Base-by-base conservation (phyloP, 2,888 invertebrate genomes). In the Biston stratarius region DNA sequence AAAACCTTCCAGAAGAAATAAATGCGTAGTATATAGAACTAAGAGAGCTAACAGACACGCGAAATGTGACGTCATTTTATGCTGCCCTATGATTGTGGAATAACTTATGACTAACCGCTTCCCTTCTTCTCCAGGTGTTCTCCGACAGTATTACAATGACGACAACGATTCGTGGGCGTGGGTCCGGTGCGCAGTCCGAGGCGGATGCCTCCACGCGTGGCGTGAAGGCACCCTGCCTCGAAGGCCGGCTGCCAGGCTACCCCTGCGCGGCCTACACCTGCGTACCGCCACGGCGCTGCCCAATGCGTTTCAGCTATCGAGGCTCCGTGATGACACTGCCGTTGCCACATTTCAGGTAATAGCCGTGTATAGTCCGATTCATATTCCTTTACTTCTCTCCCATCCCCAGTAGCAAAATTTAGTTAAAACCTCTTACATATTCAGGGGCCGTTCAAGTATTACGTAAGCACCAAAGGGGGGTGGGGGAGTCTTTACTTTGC, bases 311-410 rank as follows among this genome's bases (percentile, higher is more conserved):
- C 92, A 92, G 81, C 85, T 94, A 74, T 93, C 93, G 71, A 82
- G 92, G 77, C 83, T 92, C 79, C 88, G 86, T 74, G 93, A 93
- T 77, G 91, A 94, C 83, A 75, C 88, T 70, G 85, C 92, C 78
- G 92, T 94, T 84, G 93, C 93, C 84, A 94, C 93, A 73, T 94
- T 93, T 83, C 93, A 94, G 93, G 93, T 92, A 56, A 77, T 48
- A 47, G 61, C 9, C 40, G 11, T 7, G 14, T 15, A 24, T 24
- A 24, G 1, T 2, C 24, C 24, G 24, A 24, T 24, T 24, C 24
- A 1, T 24, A 2, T 24, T 24, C 24, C 3, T 24, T 24, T 24
- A 24, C 24, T 24, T 24, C 24, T 24, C 24, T 24, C 24, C 24
- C 24, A 24, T 24, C 1, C 3, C 3, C 3, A 3, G 24, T 3